Evolutionary conservation across 2,888 invertebrate genomes (phyloP), one percentile per base, ranked within the genome.

Genomic region (Eupithecia inturbata): DNA sequence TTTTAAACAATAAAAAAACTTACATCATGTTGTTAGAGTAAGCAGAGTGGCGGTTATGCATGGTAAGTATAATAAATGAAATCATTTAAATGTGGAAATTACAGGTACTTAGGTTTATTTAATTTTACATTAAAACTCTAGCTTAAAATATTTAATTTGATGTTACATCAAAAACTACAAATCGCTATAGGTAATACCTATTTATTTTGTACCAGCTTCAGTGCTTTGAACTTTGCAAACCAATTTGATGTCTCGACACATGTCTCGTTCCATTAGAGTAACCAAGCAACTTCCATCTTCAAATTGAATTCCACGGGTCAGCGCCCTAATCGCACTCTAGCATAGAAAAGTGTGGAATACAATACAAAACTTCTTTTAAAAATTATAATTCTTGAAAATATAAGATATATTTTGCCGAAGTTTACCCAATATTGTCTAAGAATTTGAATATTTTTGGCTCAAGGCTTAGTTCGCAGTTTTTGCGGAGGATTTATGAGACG

Each of bases 281-380:
- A 70, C 72, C 72, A 77, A 64, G 70, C 73, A 74, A 69, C 79
- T 81, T 80, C 78, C 80, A 81, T 82, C 81, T 75, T 71, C 80
- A 84, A 84, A 85, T 85, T 85, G 78, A 75, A 83, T 85, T 82
- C 80, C 68, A 73, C 60, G 72, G 80, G 78, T 69, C 72, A 67
- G 71, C 76, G 66, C 63, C 19, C 62, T 45, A 78, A 78, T 26
- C 26, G 4, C 26, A 78, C 67, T 68, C 69, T 72, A 72, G n/a
- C n/a, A n/a, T n/a, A n/a, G n/a, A n/a, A n/a, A n/a, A n/a, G n/a
- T n/a, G n/a, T n/a, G n/a, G 77, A 81, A 80, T 31, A 31, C 77
- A 78, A 77, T 73, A 81, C 80, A 78, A 81, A 79, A 71, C 57
- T 57, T 12, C 14, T 57, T 9, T n/a, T 19, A 45, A 36, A 45